Percentiles rank a stretch among this genome's conserved stretches.
Evolutionary conservation across 2,113 vertebrate species (phyloP).

Genomic region (Corythornis cristatus): DNA sequence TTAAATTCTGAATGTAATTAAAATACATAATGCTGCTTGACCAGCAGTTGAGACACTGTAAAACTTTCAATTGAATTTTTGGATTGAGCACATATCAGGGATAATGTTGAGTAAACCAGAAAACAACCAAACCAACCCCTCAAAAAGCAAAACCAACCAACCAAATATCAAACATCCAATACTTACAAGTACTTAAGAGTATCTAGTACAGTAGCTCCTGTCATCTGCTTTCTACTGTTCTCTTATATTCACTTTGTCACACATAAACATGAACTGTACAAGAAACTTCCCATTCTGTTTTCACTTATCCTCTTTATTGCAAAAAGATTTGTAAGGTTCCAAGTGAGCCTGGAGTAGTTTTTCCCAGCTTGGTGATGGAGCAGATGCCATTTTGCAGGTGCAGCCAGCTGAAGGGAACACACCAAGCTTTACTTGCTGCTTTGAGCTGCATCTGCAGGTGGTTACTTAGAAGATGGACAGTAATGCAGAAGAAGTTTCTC

Average conservation of each 20-base stretch:
- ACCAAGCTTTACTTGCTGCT: neutral
- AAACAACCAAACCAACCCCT: too few relatives aligned
- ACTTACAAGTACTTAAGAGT: neutral
- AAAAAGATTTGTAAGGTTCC: neutral
- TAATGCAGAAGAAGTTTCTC: neutral
- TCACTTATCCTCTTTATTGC: neutral
- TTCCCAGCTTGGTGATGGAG: neutral
- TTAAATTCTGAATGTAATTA: neutral
- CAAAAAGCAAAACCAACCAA: too few relatives aligned
- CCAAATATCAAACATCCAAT: neutral
- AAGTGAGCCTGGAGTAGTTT: neutral
- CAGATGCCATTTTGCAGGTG: neutral
- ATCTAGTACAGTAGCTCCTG: neutral
- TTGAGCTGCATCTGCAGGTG: fast-evolving
- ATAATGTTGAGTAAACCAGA: neutral
- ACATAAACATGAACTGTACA: neutral
- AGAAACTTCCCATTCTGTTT: neutral
- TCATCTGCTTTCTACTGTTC: neutral
- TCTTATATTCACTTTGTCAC: neutral
- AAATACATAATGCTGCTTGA: neutral
- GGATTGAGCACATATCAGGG: neutral
- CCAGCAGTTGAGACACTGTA: neutral
- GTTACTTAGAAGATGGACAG: neutral
- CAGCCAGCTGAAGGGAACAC: neutral
- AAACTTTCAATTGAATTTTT: neutral